phyloP scores from a whole-genome alignment of 2,797 vertebrate species.

The Onychomys arenicola region DNA sequence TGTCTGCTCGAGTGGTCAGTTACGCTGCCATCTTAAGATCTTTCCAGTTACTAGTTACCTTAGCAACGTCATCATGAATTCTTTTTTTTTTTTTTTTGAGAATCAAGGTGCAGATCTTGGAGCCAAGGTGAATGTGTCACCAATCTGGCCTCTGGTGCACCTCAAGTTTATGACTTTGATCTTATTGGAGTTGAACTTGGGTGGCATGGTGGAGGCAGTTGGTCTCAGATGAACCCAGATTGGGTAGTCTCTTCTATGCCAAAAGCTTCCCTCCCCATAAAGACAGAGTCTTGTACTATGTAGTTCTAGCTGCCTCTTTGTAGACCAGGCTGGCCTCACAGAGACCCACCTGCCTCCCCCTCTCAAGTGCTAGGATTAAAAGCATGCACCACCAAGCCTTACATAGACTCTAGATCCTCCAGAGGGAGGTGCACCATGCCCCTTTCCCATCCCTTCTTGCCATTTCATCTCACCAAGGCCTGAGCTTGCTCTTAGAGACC shows the following conservation, averaged over 20 bases:
- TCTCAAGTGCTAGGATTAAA: neutral
- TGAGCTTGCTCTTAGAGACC: neutral
- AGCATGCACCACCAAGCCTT: neutral
- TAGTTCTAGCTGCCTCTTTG: neutral
- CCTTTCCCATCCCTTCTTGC: neutral
- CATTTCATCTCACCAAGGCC: neutral
- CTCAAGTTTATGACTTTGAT: neutral
- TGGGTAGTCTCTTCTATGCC: neutral
- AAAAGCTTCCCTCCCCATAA: neutral
- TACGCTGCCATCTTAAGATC: neutral
- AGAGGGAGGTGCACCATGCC: neutral
- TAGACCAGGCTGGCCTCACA: neutral
- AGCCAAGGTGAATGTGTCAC: neutral
- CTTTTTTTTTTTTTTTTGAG: neutral
- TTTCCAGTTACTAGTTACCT: neutral
- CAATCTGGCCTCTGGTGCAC: neutral
- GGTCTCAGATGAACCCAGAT: neutral
- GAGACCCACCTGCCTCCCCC: neutral
- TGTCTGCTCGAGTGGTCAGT: neutral
- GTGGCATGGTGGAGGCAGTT: neutral
- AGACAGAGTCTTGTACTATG: neutral
- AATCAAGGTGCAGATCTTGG: neutral
- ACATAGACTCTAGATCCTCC: neutral
- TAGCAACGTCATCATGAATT: accelerated
- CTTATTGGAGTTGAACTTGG: neutral